These are phyloP conservation scores for Gasteruption jaculator DNA, from an alignment of 2,888 invertebrate species.

Conservation along the genomic window DNA sequence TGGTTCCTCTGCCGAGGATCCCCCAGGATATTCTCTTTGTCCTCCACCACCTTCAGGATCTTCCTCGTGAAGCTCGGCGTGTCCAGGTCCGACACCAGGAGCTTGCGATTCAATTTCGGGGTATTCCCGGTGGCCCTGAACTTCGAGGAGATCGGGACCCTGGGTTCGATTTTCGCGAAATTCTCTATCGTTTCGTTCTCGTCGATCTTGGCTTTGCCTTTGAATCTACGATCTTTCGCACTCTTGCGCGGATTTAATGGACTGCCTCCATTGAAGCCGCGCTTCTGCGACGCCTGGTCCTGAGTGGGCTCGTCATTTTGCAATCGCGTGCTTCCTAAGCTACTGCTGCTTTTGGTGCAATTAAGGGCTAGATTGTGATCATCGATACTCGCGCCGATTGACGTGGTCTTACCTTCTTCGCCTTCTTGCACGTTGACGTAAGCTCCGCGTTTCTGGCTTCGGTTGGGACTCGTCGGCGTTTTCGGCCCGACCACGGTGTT, in stretches of 20 bases:
- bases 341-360: conserved; percentile 37
- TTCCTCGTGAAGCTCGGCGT: conserved; percentile 29
- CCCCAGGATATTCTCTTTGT: conserved; percentile 11
- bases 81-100: conserved; percentile 39
- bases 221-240: conserved; percentile 14
- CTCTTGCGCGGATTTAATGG: conserved; percentile 20
- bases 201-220: conserved; percentile 23
- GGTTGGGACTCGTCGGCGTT: conserved; percentile 50
- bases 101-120: conserved; percentile 40
- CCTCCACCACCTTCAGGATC: conserved; percentile 13
- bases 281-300: conserved; percentile 21
- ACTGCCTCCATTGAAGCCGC: conserved; percentile 11
- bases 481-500: conserved; percentile 63
- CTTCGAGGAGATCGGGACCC: too few species aligned
- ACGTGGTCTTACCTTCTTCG: conserved; percentile 65
- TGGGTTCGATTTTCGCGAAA: too few species aligned
- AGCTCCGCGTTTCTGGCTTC: conserved; percentile 58
- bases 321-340: conserved; percentile 30
- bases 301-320: conserved; percentile 17
- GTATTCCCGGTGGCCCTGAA: conserved; percentile 37
- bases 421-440: conserved; percentile 71
- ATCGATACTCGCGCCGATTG: conserved; percentile 28
- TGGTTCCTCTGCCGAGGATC: background rate
- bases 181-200: conserved; percentile 32
- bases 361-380: too few species aligned